These are phyloP conservation scores for Palythoa caribaeorum DNA, from an alignment of 92 coral and sea anemone species.

Conservation along the genomic window DNA sequence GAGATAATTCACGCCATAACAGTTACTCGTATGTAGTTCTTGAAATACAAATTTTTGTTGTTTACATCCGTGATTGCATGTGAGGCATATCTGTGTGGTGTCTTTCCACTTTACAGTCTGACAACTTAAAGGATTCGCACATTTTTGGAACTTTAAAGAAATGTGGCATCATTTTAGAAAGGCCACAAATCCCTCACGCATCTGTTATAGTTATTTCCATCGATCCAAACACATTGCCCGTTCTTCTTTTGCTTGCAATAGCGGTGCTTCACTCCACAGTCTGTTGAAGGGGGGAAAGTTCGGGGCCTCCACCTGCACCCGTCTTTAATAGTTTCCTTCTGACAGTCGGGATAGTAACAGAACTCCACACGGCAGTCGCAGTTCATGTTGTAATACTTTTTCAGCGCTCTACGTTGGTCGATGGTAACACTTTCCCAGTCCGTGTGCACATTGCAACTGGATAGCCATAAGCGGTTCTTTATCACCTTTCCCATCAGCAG, in stretches of 20 bases:
- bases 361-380: slow-evolving; percentile 69
- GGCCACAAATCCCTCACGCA: slow-evolving; percentile 53
- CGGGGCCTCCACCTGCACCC: slow-evolving; percentile 57
- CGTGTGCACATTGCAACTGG: slow-evolving; percentile 53
- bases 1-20: neutral
- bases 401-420: slow-evolving; percentile 67
- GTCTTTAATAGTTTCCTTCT: slow-evolving; percentile 9
- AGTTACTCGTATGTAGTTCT: neutral
- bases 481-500: slow-evolving; percentile 81
- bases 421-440: slow-evolving; percentile 66
- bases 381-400: slow-evolving; percentile 64
- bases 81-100: neutral
- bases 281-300: slow-evolving; percentile 48
- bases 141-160: neutral
- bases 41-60: neutral
- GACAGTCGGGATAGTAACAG: slow-evolving; percentile 64
- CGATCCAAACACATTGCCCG: slow-evolving; percentile 51
- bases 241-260: slow-evolving; percentile 38
- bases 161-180: neutral
- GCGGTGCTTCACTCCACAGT: slow-evolving; percentile 63
- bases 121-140: neutral
- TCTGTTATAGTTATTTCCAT: slow-evolving; percentile 50
- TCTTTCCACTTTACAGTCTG: neutral
- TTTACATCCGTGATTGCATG: neutral
- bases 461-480: slow-evolving; percentile 62